phyloP scores from a whole-genome alignment of 2,113 vertebrate species.

The Dipodomys stephensi region DNA sequence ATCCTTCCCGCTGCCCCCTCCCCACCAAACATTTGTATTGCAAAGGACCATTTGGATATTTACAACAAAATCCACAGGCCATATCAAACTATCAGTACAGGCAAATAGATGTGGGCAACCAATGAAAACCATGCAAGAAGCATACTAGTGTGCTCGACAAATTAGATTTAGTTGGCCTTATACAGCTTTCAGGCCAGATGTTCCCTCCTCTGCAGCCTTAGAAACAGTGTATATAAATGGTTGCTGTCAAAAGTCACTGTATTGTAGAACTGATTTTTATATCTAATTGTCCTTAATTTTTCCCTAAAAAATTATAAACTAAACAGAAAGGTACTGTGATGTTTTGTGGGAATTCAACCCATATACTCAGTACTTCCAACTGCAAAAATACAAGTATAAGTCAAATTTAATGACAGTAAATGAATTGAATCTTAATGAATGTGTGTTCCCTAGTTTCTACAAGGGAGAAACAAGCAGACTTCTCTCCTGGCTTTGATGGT shows the following conservation, averaged over 20 bases:
- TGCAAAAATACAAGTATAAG: background rate
- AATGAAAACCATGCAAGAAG: too few relatives aligned
- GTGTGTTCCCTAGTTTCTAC: conserved; percentile 2
- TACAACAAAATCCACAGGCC: too few relatives aligned
- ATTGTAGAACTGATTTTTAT: background rate
- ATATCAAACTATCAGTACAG: too few relatives aligned
- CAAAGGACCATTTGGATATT: too few relatives aligned
- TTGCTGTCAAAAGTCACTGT: background rate
- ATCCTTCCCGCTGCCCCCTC: too few relatives aligned
- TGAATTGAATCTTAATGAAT: background rate
- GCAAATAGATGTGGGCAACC: too few relatives aligned
- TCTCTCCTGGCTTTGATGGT: conserved; percentile 36
- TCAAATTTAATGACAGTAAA: conserved; percentile 22
- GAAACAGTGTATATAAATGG: background rate
- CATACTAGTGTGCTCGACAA: too few relatives aligned
- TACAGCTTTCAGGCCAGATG: too few relatives aligned
- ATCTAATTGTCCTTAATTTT: background rate
- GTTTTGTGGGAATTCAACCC: background rate
- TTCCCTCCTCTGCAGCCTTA: background rate
- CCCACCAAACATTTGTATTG: too few relatives aligned
- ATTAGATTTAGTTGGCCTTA: too few relatives aligned
- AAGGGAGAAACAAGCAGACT: conserved; percentile 38
- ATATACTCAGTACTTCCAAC: background rate
- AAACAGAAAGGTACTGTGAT: background rate
- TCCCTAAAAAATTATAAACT: background rate